Conservation (phyloP, 1,140 invertebrate species). For the Heliconius melpomene region DNA sequence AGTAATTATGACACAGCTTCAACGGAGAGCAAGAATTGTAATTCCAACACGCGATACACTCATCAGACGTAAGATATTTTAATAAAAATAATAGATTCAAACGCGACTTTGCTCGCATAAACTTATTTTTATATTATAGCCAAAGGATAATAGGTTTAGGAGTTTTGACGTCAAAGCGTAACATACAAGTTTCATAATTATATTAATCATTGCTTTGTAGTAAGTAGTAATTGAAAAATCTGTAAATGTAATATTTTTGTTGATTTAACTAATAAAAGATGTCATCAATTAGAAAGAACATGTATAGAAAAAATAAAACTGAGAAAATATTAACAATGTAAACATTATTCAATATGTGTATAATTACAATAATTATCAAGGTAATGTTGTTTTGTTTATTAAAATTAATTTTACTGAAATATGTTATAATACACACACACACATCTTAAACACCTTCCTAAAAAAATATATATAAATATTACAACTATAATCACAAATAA, state of each 20-base stretch:
- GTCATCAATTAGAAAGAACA: not conserved
- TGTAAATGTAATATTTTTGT: not conserved
- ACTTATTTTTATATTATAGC: too few species aligned
- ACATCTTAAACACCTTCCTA: too few species aligned
- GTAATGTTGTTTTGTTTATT: not conserved
- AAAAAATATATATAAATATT: not conserved
- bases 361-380: not conserved
- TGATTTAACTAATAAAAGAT: not conserved
- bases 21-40: not conserved
- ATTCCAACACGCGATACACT: not conserved
- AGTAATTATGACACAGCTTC: conserved; percentile 1
- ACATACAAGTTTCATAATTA: not conserved
- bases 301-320: not conserved
- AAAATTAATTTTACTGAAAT: not conserved
- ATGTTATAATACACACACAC: not conserved
- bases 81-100: not conserved
- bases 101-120: too few species aligned
- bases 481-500: not conserved
- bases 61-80: not conserved
- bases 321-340: not conserved
- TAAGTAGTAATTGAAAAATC: not conserved
- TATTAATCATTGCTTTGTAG: not conserved
- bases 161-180: too few species aligned
- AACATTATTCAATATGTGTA: not conserved
- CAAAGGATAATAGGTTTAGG: too few species aligned